These are phyloP conservation scores for Corella eumyota DNA, from an alignment of 23 tunicate species.

Conservation along the genomic window DNA sequence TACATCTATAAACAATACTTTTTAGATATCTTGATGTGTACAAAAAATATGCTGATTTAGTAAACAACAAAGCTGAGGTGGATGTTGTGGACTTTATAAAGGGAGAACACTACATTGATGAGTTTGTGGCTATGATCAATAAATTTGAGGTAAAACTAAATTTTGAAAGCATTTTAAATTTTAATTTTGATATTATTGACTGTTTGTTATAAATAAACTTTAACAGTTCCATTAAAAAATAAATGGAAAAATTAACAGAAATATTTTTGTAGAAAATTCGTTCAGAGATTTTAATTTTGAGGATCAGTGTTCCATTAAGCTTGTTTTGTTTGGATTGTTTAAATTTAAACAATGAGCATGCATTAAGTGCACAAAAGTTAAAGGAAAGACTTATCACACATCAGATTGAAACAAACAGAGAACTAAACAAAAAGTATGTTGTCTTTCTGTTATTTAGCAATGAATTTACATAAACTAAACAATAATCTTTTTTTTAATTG, in stretches of 20 bases:
- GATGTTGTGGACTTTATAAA: conserved; percentile 62
- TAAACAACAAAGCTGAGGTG: conserved; percentile 56
- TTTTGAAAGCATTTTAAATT: neutral
- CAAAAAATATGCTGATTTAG: conserved; percentile 49
- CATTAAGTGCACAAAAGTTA: conserved; percentile 49
- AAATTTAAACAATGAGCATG: conserved; percentile 69
- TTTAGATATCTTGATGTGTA: conserved; percentile 51
- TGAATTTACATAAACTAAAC: neutral
- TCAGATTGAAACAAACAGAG: conserved; percentile 68
- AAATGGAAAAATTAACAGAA: no score
- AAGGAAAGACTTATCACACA: conserved; percentile 49
- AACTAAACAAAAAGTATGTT: conserved; percentile 70
- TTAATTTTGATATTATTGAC: no score
- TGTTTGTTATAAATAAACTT: no score
- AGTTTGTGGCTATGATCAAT: conserved; percentile 32
- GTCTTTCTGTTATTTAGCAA: neutral
- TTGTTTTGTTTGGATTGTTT: conserved; percentile 70
- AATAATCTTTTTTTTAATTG: neutral
- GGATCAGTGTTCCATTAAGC: conserved; percentile 54
- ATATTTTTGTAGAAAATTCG: conserved; percentile 35
- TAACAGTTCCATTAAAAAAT: no score
- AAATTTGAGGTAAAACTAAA: conserved; percentile 50
- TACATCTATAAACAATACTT: neutral
- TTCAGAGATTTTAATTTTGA: conserved; percentile 32
- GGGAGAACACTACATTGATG: conserved; percentile 54